Conservation (phyloP, 2,888 invertebrate species). For the Agrochola lota region DNA sequence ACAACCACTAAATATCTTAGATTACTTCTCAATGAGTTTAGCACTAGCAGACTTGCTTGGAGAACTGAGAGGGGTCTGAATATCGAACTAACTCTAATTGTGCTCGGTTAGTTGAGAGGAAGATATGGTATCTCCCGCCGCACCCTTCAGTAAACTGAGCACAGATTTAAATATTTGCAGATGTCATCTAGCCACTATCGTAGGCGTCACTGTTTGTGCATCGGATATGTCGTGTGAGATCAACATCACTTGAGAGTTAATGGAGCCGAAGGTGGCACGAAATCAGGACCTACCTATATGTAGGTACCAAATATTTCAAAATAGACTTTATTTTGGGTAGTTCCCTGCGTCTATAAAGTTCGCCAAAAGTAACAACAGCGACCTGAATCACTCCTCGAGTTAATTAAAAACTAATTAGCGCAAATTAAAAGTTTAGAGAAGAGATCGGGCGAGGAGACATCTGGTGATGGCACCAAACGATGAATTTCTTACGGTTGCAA, state of each 20-base stretch:
- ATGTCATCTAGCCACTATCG: constrained; percentile 10
- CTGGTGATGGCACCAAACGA: constrained; percentile 71
- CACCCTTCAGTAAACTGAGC: constrained; percentile 6
- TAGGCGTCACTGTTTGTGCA: constrained; percentile 20
- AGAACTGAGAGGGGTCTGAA: constrained; percentile 21
- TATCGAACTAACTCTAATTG: constrained; percentile 43
- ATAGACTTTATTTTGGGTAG: not conserved
- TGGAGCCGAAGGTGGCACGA: not conserved
- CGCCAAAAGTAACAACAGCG: constrained; percentile 8
- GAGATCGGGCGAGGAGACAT: constrained; percentile 68
- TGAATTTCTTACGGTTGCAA: constrained; percentile 74
- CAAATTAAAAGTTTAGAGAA: constrained; percentile 55
- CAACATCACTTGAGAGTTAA: constrained; percentile 22
- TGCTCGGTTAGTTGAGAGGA: constrained; percentile 3
- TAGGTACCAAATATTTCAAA: not conserved
- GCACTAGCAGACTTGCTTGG: constrained; percentile 49
- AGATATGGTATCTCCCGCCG: constrained; percentile 12
- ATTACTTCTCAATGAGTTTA: constrained; percentile 76
- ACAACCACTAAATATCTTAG: constrained; percentile 78
- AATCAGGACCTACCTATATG: not conserved
- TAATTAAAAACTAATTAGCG: constrained; percentile 62
- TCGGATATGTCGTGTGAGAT: constrained; percentile 3
- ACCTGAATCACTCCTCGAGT: constrained; percentile 23
- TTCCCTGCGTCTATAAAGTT: not conserved
- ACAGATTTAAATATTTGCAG: constrained; percentile 24